A percentile compares a stretch with the other conserved stretches of the same genome.
phyloP scores from a whole-genome alignment of 2,113 vertebrate species.

The Diadophis punctatus region DNA sequence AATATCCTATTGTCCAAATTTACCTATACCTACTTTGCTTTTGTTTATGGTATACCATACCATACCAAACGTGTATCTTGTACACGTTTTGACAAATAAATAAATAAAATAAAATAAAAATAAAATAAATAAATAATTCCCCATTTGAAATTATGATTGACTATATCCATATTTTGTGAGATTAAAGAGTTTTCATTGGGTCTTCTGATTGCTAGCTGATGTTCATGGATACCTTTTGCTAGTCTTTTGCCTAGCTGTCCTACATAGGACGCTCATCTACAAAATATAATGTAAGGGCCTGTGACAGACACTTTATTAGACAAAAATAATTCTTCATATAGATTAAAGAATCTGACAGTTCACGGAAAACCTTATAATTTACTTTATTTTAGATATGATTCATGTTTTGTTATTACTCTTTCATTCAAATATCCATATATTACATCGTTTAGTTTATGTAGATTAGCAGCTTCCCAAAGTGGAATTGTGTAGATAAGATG shows the following conservation, averaged over 20 bases:
- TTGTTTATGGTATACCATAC: too few relatives aligned
- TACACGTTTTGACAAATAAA: too few relatives aligned
- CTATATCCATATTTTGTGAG: background rate
- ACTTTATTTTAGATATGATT: background rate
- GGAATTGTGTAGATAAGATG: background rate
- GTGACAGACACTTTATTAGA: background rate
- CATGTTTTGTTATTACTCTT: background rate
- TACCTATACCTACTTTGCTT: too few relatives aligned
- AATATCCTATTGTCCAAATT: too few relatives aligned
- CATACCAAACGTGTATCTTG: too few relatives aligned
- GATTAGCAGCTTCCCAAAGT: background rate
- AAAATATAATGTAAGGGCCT: background rate
- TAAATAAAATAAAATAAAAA: too few relatives aligned
- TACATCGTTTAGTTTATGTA: background rate
- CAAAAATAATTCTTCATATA: background rate
- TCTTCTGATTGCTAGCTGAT: background rate
- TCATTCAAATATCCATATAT: background rate
- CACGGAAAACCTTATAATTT: background rate
- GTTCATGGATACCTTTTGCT: background rate
- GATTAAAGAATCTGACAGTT: background rate
- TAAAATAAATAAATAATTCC: too few relatives aligned
- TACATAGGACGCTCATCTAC: background rate
- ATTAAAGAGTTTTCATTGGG: background rate
- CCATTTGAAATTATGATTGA: background rate
- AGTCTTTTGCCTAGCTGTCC: background rate